A percentile compares a stretch with the other conserved stretches of the same genome.
phyloP scores from a whole-genome alignment of 1,140 invertebrate species.

The Ceratina japonica region DNA sequence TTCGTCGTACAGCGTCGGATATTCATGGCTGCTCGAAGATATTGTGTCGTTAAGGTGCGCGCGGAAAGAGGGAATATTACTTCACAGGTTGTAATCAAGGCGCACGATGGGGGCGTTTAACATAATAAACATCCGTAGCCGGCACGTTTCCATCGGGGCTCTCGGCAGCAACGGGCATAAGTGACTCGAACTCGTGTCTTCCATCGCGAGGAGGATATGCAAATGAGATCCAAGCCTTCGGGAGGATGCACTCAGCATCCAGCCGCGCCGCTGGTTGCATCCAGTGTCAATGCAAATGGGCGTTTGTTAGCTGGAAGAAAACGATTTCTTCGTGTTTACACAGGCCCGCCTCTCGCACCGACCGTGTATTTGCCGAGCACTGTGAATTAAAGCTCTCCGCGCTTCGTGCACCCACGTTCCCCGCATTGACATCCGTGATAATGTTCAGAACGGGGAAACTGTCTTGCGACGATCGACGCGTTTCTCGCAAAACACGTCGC shows the following conservation, averaged over 20 bases:
- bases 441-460: neutral
- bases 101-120: conserved; percentile 23
- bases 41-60: no score
- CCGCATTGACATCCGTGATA: neutral
- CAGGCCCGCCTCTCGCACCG: conserved; percentile 10
- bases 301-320: conserved; percentile 42
- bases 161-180: conserved; percentile 8
- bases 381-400: neutral
- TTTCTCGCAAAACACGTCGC: neutral
- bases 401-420: neutral
- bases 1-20: no score
- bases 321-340: conserved; percentile 47
- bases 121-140: conserved; percentile 45
- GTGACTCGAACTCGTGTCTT: conserved; percentile 25
- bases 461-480: no score
- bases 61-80: neutral
- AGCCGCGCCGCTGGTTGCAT: neutral
- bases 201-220: conserved; percentile 33
- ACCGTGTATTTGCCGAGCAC: conserved; percentile 10
- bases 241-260: conserved; percentile 31
- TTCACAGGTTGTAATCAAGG: conserved; percentile 10
- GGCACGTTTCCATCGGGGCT: conserved; percentile 1
- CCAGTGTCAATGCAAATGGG: conserved; percentile 37
- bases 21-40: no score
- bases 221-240: conserved; percentile 41